Evolutionary conservation across 2,888 invertebrate genomes (phyloP), one percentile per base, ranked within the genome.

Genomic region (Coecobrya sp.): DNA sequence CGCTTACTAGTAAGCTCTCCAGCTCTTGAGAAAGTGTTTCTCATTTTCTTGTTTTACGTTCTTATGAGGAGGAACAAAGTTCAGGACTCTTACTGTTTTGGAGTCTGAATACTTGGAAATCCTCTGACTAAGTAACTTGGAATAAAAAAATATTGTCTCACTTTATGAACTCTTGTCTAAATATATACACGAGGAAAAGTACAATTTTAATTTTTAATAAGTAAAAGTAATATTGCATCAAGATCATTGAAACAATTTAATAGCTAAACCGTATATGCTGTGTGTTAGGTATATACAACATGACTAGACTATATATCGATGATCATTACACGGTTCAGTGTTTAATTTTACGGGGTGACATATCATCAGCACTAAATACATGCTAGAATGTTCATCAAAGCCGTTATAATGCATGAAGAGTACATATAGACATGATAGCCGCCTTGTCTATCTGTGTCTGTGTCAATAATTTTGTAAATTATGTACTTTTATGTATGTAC

Each of bases 341-440:
- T 55, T 27, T 81, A 52, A 52, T 81, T 52, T 81, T 55, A 49
- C 52, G 79, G 79, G 79, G 55, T 81, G 55, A 81, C 79, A 81
- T 27, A 55, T 1, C 55, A 55, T 81, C 45, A 4, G 2, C 22
- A 45, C n/a, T 22, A 22, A 10, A 11, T 45, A n/a, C 19, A n/a
- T 70, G 11, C 22, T 11, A 73, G 19, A 2, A 22, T 73, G 42
- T 36, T 36, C 11, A 73, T 45, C 2, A 73, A 45, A 73, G 45
- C 73, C 45, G 19, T 73, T 73, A 27, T 73, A 22, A 73, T 45
- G 73, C 19, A 10, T 45, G 42, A 22, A 45, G 0, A 45, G 42
- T 11, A 73, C 45, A 73, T 11, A 73, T 22, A 73, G 45, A 73
- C 22, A 42, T 22, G 19, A 73, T 70, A 22, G 76, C 45, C 49